Evolutionary conservation across 2,888 invertebrate species (phyloP), one percentile per base, ranked within the genome.

Genomic region (Halictus ligatus): DNA sequence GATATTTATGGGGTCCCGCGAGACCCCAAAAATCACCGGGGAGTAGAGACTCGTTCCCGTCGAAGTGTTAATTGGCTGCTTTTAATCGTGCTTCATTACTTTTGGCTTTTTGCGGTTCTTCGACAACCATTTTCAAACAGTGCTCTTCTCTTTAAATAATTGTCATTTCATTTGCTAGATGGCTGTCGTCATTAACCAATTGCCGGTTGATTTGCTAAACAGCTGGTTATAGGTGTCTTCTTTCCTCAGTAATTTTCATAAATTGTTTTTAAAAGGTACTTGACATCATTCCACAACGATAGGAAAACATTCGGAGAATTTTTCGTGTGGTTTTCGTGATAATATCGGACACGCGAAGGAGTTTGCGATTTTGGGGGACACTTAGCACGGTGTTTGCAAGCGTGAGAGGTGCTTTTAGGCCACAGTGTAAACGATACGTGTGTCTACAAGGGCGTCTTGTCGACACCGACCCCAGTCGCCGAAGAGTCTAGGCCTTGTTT

Each of bases 1-100:
- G 71, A 84, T 80, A 85, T 85, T 85, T 84, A 83, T 78, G 46
- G 48, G 46, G 12, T 77, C 58, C 69, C 69, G 50, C 8, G 40
- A 50, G 48, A 40, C 29, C 64, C 74, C 50, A 43, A 46, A 76
- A 76, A 21, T 58, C 60, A 29, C 12, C 46, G 0, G 64, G 25
- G 60, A 43, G 12, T 10, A 25, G 12, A 60, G 12, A 60, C 64
- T 75, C 25, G 54, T 54, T 35, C 35, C 40, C 58, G 8, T 10
- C 1, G 69, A 69, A 69, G 40, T 40, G n/a, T 21, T 21, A 21
- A 40, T 69, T 43, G 0, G 35, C 40, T 67, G 35, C 21, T 21
- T 21, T 8, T 8, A 21, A 8, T 21, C 10, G n/a, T n/a, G 10
- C 54, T 67, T 35, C 21, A 8, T 35, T 18, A 8, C 21, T 67